Conservation (phyloP, 2,888 invertebrate genomes). For the Rapana venosa region DNA sequence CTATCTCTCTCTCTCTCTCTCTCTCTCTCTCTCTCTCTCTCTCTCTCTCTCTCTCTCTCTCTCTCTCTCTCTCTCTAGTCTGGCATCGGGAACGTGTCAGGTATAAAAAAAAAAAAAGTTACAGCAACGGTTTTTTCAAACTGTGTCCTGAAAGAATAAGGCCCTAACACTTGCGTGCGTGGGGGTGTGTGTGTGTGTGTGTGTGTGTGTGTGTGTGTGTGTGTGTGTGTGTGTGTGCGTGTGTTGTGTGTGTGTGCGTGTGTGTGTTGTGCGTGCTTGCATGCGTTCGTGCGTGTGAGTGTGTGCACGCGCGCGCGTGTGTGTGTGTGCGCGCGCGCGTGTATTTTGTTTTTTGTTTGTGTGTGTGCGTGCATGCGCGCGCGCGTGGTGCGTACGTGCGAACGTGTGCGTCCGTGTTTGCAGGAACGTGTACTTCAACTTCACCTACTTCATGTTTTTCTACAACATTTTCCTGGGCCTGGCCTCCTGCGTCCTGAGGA, state of each 20-base stretch:
- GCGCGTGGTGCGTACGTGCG: background rate
- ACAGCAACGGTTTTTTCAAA: background rate
- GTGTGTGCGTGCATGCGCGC: background rate
- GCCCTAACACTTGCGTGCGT: background rate
- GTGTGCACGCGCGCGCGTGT: background rate
- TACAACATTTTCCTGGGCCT: slow-evolving; percentile 73
- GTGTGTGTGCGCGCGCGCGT: background rate
- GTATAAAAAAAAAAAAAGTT: background rate
- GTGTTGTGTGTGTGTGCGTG: no score
- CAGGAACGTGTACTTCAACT: slow-evolving; percentile 55
- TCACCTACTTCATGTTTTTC: slow-evolving; percentile 74
- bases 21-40: background rate
- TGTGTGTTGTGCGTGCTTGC: no score
- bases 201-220: no score
- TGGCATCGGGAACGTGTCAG: background rate
- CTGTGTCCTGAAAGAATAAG: background rate
- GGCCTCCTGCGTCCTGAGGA: slow-evolving; percentile 66
- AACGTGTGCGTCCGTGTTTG: background rate
- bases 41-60: background rate
- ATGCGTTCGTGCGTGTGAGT: background rate
- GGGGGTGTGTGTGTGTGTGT: no score
- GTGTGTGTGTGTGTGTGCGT: no score
- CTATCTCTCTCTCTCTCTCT: background rate
- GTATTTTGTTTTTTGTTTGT: background rate
- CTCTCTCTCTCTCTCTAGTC: background rate